Evolutionary conservation across 1,140 invertebrate genomes (phyloP), one percentile per base, ranked within the genome.

Genomic region (Aricia agestis): DNA sequence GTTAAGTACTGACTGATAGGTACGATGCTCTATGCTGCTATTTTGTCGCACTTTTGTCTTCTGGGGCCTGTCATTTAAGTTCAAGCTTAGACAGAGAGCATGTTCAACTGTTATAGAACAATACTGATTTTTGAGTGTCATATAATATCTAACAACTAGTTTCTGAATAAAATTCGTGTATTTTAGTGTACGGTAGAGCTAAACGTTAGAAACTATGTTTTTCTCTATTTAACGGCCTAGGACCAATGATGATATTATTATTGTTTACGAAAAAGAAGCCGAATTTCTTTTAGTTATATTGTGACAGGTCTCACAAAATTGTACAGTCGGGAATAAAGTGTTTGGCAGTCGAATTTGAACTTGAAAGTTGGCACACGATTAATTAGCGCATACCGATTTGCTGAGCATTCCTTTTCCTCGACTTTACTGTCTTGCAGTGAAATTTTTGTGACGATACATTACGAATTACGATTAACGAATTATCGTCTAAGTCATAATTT

Each of bases 1-100:
- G 72, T 87, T 87, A 87, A 87, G 85, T 84, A 85, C 79, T 83
- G 85, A 87, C 85, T 87, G 85, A 87, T 87, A 84, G 76, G 76
- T 82, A 81, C 82, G 69, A 78, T 83, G 81, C 76, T 83, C 77
- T 73, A 69, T 66, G 52, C 66, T 66, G 68, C 45, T 63, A 19
- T 19, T 63, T 63, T 63, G 18, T 18, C 7, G 10, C 59, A 63
- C 6, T 17, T 11, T 7, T 59, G 17, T 18, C 18, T 25, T 6
- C 18, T 52, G 45, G 13, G 45, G 45, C 45, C 45, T 52, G 45
- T 52, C 45, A 52, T 52, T 36, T 36, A 36, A 36, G 36, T 36
- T 36, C 6, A 36, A 7, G 6, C 36, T 36, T 25, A 25, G 25
- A 25, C 25, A 25, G 25, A 25, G 25, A 36, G 6, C 36, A 36